Base-by-base conservation (phyloP, 2,113 vertebrate genomes). In the Butorides virescens region DNA sequence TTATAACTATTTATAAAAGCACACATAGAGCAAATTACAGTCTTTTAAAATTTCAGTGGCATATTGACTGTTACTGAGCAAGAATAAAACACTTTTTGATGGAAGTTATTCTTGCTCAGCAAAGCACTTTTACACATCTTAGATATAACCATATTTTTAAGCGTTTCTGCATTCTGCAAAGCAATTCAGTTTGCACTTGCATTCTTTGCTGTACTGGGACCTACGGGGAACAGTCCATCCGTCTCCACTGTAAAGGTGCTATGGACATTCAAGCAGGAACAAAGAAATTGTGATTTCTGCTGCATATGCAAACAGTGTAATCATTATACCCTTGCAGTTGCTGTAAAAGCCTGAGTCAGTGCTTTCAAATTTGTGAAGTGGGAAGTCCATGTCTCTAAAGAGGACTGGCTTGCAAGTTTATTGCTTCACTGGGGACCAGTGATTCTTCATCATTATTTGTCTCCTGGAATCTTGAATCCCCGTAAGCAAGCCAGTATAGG, bases 231-330 rank as follows among this genome's bases (percentile, higher is more conserved):
- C 21, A 32, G 93, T 63, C 49, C 39, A 53, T 27, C 50, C 42
- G 37, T 32, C 56, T 76, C 26, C 37, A 55, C 81, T 59, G 26
- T 90, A 91, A 95, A 90, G 77, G 72, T 95, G 94, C 67, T 73
- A 49, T 55, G 91, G 96, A 96, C 92, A 90, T 95, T 96, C 37
- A 47, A 93, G 86, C 6, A 85, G 76, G 90, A 95, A 91, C 84
- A 93, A 88, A 96, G 92, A 88, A 92, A 95, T 42, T 66, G 79
- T 62, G 68, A 92, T 86, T 95, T 97, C 65, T 93, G 90, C 92
- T 94, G 63, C 37, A 55, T 37, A 88, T 73, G 91, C 81, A 94
- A 96, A 75, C 55, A 82, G 53, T 13, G 8, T 76, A 90, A 88
- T 94, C 72, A 92, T 92, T 95, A 90, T 37, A 85, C 26, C 61